Conservation (phyloP, 1,140 invertebrate genomes). For the Schlechtendalia chinensis region DNA sequence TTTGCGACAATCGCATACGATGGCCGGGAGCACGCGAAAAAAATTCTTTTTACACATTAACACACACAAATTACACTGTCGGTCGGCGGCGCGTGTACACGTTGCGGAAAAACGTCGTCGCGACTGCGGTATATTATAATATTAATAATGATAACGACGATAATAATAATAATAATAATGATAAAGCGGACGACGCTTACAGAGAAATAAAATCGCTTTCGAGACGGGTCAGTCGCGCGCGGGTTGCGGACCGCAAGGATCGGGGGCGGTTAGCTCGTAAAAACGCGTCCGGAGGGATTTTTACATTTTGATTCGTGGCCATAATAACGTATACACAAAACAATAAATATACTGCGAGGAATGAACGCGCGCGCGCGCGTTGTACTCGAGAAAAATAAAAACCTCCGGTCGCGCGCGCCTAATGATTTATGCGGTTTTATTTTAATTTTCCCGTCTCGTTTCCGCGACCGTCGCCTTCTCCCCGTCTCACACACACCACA, state of each 20-base stretch:
- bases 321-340: slow-evolving; percentile 33
- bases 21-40: too few species aligned
- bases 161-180: slow-evolving; percentile 5
- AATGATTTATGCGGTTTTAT: slow-evolving; percentile 47
- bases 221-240: not conserved
- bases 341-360: slow-evolving; percentile 17
- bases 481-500: not conserved
- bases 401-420: slow-evolving; percentile 3
- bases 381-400: slow-evolving; percentile 34
- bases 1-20: too few species aligned
- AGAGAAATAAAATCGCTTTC: not conserved
- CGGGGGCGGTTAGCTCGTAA: slow-evolving; percentile 14
- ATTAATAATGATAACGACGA: slow-evolving; percentile 27
- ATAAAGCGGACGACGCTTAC: slow-evolving; percentile 11
- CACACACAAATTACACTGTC: too few species aligned
- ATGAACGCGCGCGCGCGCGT: not conserved
- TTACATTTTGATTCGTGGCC: slow-evolving; percentile 45
- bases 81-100: not conserved
- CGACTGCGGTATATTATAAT: slow-evolving; percentile 5
- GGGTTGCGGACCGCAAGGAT: not conserved
- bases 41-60: too few species aligned
- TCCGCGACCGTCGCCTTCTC: not conserved
- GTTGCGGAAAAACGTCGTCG: not conserved
- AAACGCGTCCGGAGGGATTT: slow-evolving; percentile 38
- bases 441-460: slow-evolving; percentile 46